phyloP scores from a whole-genome alignment of 2,113 vertebrate species.

The Coptodon rendalli region DNA sequence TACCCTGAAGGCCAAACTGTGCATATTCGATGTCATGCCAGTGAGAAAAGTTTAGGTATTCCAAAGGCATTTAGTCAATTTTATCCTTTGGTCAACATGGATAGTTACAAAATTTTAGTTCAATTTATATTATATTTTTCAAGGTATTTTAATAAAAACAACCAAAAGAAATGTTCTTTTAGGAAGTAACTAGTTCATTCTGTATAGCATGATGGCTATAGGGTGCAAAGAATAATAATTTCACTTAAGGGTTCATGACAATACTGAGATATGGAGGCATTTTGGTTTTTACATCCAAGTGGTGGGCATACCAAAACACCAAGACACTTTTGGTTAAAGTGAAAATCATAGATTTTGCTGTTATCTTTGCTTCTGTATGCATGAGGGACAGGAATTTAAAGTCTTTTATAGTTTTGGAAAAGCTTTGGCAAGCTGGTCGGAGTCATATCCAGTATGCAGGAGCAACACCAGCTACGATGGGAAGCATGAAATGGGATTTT shows the following conservation, averaged over 20 bases:
- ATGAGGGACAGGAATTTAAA: background rate
- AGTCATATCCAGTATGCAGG: background rate
- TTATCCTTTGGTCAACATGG: background rate
- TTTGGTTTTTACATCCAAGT: background rate
- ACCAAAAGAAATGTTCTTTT: background rate
- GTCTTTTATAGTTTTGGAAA: background rate
- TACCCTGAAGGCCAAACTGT: background rate
- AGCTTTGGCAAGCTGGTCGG: background rate
- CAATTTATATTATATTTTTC: background rate
- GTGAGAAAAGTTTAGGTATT: background rate
- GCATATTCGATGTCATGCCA: background rate
- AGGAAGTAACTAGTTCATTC: background rate
- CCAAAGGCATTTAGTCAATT: background rate
- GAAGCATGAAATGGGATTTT: background rate
- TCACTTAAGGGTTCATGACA: background rate
- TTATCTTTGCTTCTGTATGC: background rate
- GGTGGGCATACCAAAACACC: background rate
- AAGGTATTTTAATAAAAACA: background rate
- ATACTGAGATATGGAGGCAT: background rate
- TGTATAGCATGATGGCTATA: too few relatives aligned
- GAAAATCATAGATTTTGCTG: background rate
- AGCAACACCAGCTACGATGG: background rate
- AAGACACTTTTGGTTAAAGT: background rate
- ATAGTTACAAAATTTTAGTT: background rate
- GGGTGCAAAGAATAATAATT: background rate